Conservation (phyloP, 1,140 invertebrate species). For the Spodoptera litura region DNA sequence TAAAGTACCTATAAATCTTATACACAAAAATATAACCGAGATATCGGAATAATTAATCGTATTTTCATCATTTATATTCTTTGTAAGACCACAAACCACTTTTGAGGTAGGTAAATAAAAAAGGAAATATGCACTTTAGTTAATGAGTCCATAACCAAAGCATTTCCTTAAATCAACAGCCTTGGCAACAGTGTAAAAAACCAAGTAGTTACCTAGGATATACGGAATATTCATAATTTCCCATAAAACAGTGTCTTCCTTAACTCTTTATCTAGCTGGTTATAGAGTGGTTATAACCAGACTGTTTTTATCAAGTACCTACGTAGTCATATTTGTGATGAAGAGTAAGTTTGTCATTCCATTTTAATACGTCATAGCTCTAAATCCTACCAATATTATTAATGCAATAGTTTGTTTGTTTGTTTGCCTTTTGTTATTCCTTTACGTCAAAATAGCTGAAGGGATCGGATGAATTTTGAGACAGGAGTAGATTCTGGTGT, state of each 20-base stretch:
- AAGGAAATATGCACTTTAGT: conserved; percentile 19
- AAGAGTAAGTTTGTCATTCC: too few relatives aligned
- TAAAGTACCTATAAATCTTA: too few relatives aligned
- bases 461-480: too few relatives aligned
- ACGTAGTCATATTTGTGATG: too few relatives aligned
- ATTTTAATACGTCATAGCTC: too few relatives aligned
- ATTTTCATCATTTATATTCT: not conserved
- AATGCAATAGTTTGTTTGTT: too few relatives aligned
- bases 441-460: too few relatives aligned
- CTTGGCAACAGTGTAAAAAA: not conserved
- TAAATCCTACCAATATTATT: too few relatives aligned
- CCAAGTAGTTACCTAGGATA: not conserved
- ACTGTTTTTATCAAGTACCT: not conserved
- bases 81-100: too few relatives aligned
- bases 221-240: conserved; percentile 8
- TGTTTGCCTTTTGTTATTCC: too few relatives aligned
- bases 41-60: not conserved
- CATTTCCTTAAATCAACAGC: conserved; percentile 16
- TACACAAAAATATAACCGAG: not conserved
- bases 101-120: too few relatives aligned
- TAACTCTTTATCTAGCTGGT: not conserved
- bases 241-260: not conserved
- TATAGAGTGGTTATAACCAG: not conserved
- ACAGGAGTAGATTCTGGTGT: too few relatives aligned
- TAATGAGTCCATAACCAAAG: not conserved